Percentiles rank a stretch among this genome's conserved stretches.
Evolutionary conservation across 2,113 vertebrate genomes (phyloP).

Genomic region (Hippocampus abdominalis): DNA sequence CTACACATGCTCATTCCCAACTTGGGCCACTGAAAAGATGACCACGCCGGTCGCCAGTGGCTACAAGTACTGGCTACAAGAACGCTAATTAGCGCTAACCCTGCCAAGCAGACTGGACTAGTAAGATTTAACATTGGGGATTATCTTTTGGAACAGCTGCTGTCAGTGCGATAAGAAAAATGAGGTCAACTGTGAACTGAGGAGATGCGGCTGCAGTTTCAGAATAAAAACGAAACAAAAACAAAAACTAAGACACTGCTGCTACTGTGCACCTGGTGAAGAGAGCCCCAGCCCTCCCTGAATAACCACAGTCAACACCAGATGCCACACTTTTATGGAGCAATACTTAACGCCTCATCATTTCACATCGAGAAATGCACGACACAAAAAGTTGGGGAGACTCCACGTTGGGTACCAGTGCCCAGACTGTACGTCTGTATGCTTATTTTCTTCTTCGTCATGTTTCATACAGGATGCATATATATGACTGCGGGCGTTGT

Average conservation of each 20-base stretch:
- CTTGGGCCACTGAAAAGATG: neutral
- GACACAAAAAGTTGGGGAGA: no score
- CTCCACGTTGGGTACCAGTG: no score
- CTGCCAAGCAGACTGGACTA: neutral
- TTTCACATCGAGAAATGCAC: no score
- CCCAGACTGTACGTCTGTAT: no score
- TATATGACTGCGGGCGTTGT: no score
- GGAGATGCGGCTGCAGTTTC: no score
- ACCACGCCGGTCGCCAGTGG: neutral
- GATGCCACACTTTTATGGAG: no score
- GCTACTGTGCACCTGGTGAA: neutral
- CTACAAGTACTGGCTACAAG: neutral
- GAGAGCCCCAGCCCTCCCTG: no score
- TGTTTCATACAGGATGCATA: no score
- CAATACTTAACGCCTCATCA: no score
- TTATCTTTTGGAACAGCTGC: slow-evolving; percentile 3
- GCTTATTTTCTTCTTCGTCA: no score
- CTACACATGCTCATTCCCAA: neutral
- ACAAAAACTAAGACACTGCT: neutral
- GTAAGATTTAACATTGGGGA: slow-evolving; percentile 2
- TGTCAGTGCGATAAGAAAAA: neutral
- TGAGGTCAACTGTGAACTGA: slow-evolving; percentile 2
- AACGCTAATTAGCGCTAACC: slow-evolving; percentile 3
- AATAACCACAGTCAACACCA: no score
- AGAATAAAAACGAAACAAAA: neutral